Base-by-base conservation (phyloP, 2,888 invertebrate species). In the Leistus spinibarbis region DNA sequence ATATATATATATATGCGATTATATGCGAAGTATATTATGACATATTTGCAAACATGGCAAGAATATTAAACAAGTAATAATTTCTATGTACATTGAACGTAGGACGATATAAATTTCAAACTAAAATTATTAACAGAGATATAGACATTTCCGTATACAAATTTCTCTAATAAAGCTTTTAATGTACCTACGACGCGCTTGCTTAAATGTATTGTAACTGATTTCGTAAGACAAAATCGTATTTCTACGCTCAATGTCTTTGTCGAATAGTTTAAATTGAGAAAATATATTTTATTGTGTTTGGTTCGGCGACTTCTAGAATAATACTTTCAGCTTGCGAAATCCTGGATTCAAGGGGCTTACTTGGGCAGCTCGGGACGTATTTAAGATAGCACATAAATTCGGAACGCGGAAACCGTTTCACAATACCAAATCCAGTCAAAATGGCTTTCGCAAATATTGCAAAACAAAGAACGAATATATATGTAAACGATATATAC, bases 341-440 rank as follows among this genome's bases (percentile, higher is more conserved):
- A 24, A 65, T 71, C 71, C 70, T 17, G 65, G 65, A 56, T 71
- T 71, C 63, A 10, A 0, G 3, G 65, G 17, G 54, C 65, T 64
- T 60, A 60, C 56, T 40, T 56, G 65, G 54, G 13, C 56, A 64
- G 24, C 71, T 64, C 17, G 54, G 3, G 13, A 71, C 65, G 65
- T 65, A 71, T 71, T 65, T 71, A 71, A 71, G 71, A 65, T 23
- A 22, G 22, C 71, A 20, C 65, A 22, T 4, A 71, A 54, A 71
- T 27, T 65, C 71, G 63, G 71, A 64, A 71, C 54, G 64, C 10
- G 22, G 60, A 16, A n/a, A 68, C 54, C 54, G 22, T 66, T 54
- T 40, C 19, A 60, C 3, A 62, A 23, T 40, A 40, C 24, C 24
- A 71, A 65, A 71, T 56, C 71, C 65, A 65, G 64, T 65, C 22